phyloP scores from a whole-genome alignment of 2,888 invertebrate species.

The Spisula solida region DNA sequence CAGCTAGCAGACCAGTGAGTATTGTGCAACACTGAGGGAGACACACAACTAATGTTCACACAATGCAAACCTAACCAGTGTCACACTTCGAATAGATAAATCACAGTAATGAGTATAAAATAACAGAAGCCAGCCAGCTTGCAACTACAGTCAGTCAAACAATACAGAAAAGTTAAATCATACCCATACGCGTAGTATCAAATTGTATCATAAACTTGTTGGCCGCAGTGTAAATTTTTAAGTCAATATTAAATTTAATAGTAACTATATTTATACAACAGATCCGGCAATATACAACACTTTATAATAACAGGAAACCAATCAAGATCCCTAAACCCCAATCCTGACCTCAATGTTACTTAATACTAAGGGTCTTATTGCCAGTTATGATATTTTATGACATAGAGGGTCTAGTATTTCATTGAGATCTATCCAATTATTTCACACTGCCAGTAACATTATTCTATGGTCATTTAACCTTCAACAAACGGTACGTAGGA shows the following conservation, averaged over 20 bases:
- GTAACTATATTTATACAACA: neutral
- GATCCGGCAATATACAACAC: neutral
- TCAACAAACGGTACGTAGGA: neutral
- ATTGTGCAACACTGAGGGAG: neutral
- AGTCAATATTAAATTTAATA: slow-evolving; percentile 14
- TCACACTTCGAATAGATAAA: neutral
- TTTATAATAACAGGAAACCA: neutral
- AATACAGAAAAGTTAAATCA: neutral
- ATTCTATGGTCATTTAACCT: neutral
- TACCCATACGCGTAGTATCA: neutral
- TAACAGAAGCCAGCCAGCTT: neutral
- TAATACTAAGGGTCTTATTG: neutral
- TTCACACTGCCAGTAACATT: neutral
- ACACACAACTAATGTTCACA: neutral
- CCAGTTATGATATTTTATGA: neutral
- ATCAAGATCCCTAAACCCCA: neutral
- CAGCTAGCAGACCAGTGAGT: neutral
- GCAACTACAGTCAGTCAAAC: neutral
- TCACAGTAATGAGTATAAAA: neutral
- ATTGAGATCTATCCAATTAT: neutral
- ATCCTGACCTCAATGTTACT: neutral
- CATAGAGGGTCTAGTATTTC: slow-evolving; percentile 2
- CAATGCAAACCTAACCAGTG: neutral
- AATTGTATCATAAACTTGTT: neutral
- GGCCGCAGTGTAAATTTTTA: too few species aligned